Base-by-base conservation (phyloP, 2,113 vertebrate species). In the Perca schrenkii region DNA sequence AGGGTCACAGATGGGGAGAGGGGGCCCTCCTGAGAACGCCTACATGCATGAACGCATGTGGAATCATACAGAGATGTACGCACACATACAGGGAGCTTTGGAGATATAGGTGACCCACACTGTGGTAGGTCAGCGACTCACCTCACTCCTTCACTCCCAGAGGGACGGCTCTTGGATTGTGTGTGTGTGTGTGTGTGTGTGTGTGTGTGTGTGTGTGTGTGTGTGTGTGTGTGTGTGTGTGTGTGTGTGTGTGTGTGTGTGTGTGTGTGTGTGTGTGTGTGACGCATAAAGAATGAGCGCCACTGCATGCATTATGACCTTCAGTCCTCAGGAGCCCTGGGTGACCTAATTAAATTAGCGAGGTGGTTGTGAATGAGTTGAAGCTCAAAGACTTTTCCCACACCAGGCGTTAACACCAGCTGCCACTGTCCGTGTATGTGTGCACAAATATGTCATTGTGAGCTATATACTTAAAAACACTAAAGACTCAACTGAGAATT, bases 271-370 rank as follows among this genome's bases (percentile, higher is more conserved):
- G 68, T 78, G 68, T 78, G 75, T 86, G 67, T 82, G 85, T 74
- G 77, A 58, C 36, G 74, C 71, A 62, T 21, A 53, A 73, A 74
- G 79, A 86, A 70, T 46, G 79, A 83, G 80, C 79, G 83, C 75
- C 86, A 62, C 74, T 58, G 84, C 88, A 70, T 83, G 86, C 84
- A 57, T 90, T 87, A 82, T 81, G 87, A 87, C 89, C 84, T 78
- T 83, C 86, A 82, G 89, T 83, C 83, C 90, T 89, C 83, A 82
- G 64, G 86, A 85, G 88, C 79, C 77, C 75, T 8, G 31, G 43
- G 77, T 89, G 90, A 90, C 86, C 91, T 93, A 90, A 92, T 92
- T 91, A 86, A 90, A 92, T 92, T 89, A 92, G 88, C 12, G 73
- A 85, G 69, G 83, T 86, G 77, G 82, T 87, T 74, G 86, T 67